Evolutionary conservation across 2,888 invertebrate species (phyloP), one percentile per base, ranked within the genome.

Genomic region (Parnassius orleans): DNA sequence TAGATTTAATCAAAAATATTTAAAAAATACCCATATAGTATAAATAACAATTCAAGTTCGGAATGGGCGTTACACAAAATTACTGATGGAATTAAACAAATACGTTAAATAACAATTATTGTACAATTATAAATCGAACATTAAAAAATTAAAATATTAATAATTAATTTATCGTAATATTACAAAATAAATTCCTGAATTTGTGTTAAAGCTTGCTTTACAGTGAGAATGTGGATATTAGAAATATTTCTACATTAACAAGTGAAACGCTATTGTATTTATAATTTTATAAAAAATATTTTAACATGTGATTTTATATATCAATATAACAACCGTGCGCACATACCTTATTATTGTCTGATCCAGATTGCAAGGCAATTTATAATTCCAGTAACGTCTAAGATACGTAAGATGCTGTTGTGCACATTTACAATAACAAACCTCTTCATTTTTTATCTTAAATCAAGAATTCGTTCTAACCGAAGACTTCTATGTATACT

Each of bases 1-100:
- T 57, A 33, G 33, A 33, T 33, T 33, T 7, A 12, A 15, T 42
- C 19, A 56, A 50, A 43, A 41, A 57, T 51, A 57, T 48, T 48
- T 10, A 42, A 50, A n/a, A 43, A 7, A 58, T 10, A 44, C 33
- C 46, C 11, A 59, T 19, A 10, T 57, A 7, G 7, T 7, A 7
- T 33, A 33, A 33, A 7, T 33, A 33, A 33, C 33, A 33, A 33
- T 33, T n/a, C 5, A 33, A 33, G 19, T 52, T 44, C 19, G 57
- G 57, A 62, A 62, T 62, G 61, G 47, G 24, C 10, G 42, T 33
- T 33, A 57, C 33, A 33, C 2, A n/a, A 53, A 42, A 42, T 50
- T 48, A 54, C 24, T 14, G 48, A 14, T 14, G 48, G n/a, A 48
- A 48, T 48, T 48, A 7, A 33, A 33, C 14, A 48, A 9, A n/a